phyloP scores from a whole-genome alignment of 1,140 invertebrate genomes.

The Steinernema khuongi region DNA sequence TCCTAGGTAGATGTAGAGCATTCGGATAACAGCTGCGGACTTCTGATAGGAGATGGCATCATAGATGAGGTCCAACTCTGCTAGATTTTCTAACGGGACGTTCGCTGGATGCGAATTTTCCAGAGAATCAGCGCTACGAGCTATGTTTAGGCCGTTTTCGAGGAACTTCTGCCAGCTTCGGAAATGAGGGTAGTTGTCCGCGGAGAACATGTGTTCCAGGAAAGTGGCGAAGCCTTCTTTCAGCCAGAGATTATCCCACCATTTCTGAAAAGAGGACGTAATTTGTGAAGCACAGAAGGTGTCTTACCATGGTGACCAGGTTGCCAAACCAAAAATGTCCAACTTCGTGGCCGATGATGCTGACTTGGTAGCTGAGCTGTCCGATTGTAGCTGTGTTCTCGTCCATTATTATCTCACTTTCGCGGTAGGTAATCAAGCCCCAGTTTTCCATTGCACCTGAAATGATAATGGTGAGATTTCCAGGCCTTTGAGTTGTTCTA shows the following conservation, averaged over 20 bases:
- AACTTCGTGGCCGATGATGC: background rate
- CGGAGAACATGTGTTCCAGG: constrained; percentile 60
- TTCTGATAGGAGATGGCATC: constrained; percentile 85
- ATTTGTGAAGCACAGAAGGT: constrained; percentile 59
- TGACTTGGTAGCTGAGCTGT: background rate
- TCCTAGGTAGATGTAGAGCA: constrained; percentile 5
- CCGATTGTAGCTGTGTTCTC: constrained; percentile 57
- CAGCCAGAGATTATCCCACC: constrained; percentile 79
- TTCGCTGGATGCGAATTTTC: constrained; percentile 83
- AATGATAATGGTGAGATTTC: too few species aligned
- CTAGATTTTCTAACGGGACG: constrained; percentile 74
- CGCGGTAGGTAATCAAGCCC: constrained; percentile 79
- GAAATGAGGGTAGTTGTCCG: constrained; percentile 32
- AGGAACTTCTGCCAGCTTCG: background rate
- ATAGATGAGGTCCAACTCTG: constrained; percentile 86
- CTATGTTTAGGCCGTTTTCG: background rate
- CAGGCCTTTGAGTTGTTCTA: too few species aligned
- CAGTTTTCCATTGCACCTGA: constrained; percentile 67
- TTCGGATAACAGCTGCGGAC: constrained; percentile 61
- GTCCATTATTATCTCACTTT: constrained; percentile 71
- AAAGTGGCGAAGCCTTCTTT: constrained; percentile 62
- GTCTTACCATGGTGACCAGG: constrained; percentile 63
- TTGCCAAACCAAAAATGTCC: constrained; percentile 66
- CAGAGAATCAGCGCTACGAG: constrained; percentile 69
- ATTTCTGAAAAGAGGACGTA: constrained; percentile 33